Evolutionary conservation across 2,797 vertebrate genomes (phyloP), one percentile per base, ranked within the genome.

Genomic region (Pristis pectinata): DNA sequence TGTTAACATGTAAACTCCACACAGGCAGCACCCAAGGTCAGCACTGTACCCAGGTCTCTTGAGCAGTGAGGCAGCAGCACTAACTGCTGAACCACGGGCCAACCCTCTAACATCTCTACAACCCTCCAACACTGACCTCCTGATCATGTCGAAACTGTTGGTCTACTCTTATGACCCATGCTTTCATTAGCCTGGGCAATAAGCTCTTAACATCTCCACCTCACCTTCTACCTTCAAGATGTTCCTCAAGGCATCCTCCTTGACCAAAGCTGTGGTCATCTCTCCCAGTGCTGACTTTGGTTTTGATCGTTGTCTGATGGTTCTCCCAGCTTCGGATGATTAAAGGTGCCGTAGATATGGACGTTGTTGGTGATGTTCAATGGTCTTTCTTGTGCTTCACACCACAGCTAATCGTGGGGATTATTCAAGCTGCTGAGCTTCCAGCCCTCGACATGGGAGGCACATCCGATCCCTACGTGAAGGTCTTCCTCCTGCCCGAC

Each of bases 371-470:
- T 76, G 74, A 83, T 95, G 3, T 94, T 95, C 95, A 95, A 94
- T 95, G 83, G 95, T 85, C 95, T 30, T 76, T 95, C 24, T 96
- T 17, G 91, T 95, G 11, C 82, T 95, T 96, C 94, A 95, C 95
- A 94, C 70, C 95, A 70, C 96, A 99, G 99, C 98, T 99, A 96
- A 97, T 99, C 3, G 99, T 99, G 76, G 99, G 99, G 82, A 99
- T 99, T 96, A 99, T 99, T 96, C 99, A 99, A 96, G 99, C 99
- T 1, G 99, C 99, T 0, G 99, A 99, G 95, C 97, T 99, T 82
- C 99, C 99, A 2, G 99, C 99, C 93, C 98, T 99, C 97, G 99
- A 99, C 97, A 99, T 99, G 98, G 99, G 99, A 0, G 99, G 99
- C 76, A 99, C 99, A 0, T 99, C 99, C 37, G 99, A 99, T 96